Percentiles rank a stretch among this genome's conserved stretches.
These are phyloP conservation scores for Neopelma chrysocephalum DNA, from an alignment of 2,797 vertebrate genomes.

Conservation along the genomic window DNA sequence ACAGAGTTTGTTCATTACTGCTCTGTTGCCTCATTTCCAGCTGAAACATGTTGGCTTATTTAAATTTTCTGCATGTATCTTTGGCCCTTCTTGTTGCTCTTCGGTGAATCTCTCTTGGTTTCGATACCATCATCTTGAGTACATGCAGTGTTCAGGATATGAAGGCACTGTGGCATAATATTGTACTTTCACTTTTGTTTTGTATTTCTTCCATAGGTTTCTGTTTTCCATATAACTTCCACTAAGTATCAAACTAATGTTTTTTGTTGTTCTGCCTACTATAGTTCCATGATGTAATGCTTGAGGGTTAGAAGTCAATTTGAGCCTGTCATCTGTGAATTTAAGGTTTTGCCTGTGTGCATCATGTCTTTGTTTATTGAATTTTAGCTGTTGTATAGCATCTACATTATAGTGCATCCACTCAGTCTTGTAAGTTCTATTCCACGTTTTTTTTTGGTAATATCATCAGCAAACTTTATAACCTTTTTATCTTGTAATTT, in stretches of 20 bases:
- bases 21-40: not conserved
- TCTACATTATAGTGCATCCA: not conserved
- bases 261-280: not conserved
- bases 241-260: not conserved
- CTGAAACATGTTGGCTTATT: not conserved
- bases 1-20: not conserved
- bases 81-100: not conserved
- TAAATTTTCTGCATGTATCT: not conserved
- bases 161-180: not conserved
- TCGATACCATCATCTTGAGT: not conserved
- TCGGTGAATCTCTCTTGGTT: not conserved
- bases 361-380: not conserved
- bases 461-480: not conserved
- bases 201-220: not conserved
- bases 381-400: not conserved
- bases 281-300: not conserved
- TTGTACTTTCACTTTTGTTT: not conserved
- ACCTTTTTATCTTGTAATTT: not conserved
- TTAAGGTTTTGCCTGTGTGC: not conserved
- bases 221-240: not conserved
- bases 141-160: not conserved
- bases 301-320: not conserved
- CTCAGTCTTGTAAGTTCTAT: not conserved
- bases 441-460: not conserved
- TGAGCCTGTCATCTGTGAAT: not conserved